Percentiles rank a stretch among this genome's conserved stretches.
phyloP scores from a whole-genome alignment of 2,797 vertebrate genomes.

The Clarias fuscus region DNA sequence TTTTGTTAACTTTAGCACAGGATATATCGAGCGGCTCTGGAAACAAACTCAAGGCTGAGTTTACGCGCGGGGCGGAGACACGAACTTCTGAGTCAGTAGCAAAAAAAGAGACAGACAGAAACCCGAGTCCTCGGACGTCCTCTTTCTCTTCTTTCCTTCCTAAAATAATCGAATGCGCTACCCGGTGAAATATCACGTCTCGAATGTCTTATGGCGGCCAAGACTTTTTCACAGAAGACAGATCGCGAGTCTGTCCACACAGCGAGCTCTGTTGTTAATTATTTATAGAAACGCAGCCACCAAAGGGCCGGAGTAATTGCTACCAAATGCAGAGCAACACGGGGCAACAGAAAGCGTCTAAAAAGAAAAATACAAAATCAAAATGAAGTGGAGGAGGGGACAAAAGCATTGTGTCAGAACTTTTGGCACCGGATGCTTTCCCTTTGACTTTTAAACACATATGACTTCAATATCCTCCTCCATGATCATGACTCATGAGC shows the following conservation, averaged over 20 bases:
- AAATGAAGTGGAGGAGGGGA: conserved; percentile 4
- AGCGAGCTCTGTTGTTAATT: conserved; percentile 61
- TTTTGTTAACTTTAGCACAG: neutral
- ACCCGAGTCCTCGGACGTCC: conserved; percentile 13
- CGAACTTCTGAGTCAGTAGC: conserved; percentile 22
- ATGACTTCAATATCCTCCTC: conserved; percentile 7
- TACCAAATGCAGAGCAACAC: conserved; percentile 73
- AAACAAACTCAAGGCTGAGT: conserved; percentile 20
- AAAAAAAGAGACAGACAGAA: conserved; percentile 24
- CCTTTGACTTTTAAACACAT: conserved; percentile 29
- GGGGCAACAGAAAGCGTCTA: conserved; percentile 37
- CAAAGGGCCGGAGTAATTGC: conserved; percentile 67
- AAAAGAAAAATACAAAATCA: neutral
- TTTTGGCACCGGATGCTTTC: conserved; percentile 12
- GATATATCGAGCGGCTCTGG: neutral
- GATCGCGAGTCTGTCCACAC: conserved; percentile 54
- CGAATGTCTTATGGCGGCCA: conserved; percentile 10
- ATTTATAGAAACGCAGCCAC: conserved; percentile 74
- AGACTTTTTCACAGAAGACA: neutral
- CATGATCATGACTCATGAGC: conserved; percentile 18
- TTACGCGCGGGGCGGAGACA: neutral
- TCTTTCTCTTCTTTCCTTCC: neutral
- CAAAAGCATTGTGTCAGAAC: conserved; percentile 34
- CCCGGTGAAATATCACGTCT: neutral
- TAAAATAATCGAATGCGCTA: neutral